Evolutionary conservation across 2,888 invertebrate species (phyloP).

Genomic region (Cephus pygmeus): DNA sequence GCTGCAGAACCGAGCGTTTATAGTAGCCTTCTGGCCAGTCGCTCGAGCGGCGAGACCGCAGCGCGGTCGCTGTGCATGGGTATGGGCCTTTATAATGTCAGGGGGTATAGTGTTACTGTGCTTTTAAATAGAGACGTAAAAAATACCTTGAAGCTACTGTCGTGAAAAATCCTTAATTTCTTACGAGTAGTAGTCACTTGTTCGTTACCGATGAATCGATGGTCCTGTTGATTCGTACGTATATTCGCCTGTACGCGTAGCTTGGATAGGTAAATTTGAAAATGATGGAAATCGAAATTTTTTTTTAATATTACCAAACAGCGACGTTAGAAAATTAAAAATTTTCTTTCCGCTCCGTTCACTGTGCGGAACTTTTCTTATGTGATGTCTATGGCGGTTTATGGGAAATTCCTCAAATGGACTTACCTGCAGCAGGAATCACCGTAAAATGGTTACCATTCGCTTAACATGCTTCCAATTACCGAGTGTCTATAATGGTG

Average conservation of each 20-base stretch:
- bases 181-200: neutral
- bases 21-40: neutral
- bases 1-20: neutral
- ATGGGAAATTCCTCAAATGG: constrained; percentile 47
- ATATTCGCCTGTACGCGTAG: neutral
- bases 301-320: neutral
- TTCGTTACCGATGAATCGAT: neutral
- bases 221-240: neutral
- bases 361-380: neutral
- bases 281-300: neutral
- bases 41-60: neutral
- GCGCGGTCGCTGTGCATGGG: neutral
- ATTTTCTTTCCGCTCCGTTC: neutral
- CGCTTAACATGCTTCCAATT: neutral
- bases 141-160: neutral
- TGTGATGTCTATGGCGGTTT: constrained; percentile 38
- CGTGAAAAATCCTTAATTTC: neutral
- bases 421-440: constrained; percentile 38
- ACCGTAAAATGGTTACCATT: neutral
- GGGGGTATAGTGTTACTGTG: neutral
- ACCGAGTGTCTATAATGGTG: neutral
- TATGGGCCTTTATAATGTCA: neutral
- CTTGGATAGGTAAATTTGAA: neutral
- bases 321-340: neutral
- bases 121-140: neutral